These are phyloP conservation scores for Microcebus lehilahytsara DNA, from an alignment of 2,113 vertebrate genomes.

Conservation along the genomic window DNA sequence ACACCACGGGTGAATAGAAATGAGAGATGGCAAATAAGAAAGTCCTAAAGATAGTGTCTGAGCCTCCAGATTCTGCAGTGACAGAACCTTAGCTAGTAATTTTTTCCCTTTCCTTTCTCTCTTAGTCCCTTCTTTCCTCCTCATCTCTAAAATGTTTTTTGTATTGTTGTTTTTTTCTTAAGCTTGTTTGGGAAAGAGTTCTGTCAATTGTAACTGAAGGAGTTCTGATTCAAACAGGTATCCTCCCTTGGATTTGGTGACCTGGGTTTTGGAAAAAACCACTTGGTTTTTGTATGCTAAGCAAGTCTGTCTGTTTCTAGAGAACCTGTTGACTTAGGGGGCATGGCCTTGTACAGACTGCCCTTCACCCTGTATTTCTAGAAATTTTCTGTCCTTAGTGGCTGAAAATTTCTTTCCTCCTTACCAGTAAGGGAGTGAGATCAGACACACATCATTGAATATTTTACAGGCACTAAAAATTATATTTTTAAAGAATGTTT, in stretches of 20 bases:
- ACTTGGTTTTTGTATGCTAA: not conserved
- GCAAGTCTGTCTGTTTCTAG: not conserved
- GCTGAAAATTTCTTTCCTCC: not conserved
- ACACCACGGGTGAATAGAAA: not conserved
- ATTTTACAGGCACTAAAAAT: conserved; percentile 31
- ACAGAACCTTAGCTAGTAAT: not conserved
- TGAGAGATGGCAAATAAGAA: not conserved
- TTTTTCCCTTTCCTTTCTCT: not conserved
- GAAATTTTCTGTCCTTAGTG: conserved; percentile 2
- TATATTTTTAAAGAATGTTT: conserved; percentile 54
- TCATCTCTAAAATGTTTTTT: not conserved
- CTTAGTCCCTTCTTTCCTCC: not conserved
- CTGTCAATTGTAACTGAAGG: not conserved
- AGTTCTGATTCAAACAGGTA: not conserved
- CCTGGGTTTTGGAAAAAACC: not conserved
- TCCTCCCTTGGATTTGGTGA: not conserved
- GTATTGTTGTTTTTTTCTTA: not conserved
- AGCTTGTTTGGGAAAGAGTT: not conserved
- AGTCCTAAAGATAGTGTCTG: not conserved
- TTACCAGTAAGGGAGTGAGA: conserved; percentile 4
- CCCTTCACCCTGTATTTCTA: not conserved
- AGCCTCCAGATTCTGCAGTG: not conserved
- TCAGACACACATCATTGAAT: conserved; percentile 3
- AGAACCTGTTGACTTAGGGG: not conserved
- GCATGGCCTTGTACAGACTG: not conserved